These are phyloP conservation scores for Drosophila rellima DNA, from an alignment of 2,888 invertebrate genomes.

Conservation along the genomic window DNA sequence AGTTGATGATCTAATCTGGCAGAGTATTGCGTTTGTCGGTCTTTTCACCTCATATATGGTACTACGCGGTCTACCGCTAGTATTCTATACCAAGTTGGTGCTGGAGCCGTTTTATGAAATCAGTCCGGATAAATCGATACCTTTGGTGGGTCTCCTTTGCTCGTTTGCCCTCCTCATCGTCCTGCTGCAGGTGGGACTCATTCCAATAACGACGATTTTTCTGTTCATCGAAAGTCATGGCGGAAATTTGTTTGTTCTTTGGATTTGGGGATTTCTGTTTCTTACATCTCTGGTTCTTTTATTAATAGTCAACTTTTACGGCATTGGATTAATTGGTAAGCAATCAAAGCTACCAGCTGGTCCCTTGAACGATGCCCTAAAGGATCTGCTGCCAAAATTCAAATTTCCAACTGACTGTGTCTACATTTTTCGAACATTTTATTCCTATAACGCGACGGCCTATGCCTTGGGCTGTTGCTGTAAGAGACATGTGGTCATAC, in stretches of 20 bases:
- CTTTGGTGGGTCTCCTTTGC: constrained; percentile 61
- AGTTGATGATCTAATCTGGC: constrained; percentile 49
- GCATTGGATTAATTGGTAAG: constrained; percentile 49
- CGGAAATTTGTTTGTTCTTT: constrained; percentile 33
- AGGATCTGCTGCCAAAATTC: constrained; percentile 6
- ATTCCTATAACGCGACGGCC: constrained; percentile 26
- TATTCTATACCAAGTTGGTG: constrained; percentile 49
- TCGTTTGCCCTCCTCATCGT: constrained; percentile 44
- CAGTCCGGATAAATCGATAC: constrained; percentile 20
- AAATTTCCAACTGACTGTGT: constrained; percentile 23
- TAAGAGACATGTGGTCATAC: constrained; percentile 45
- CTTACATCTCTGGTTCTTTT: background rate
- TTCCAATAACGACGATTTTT: constrained; percentile 54
- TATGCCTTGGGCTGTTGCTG: constrained; percentile 41
- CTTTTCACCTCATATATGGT: constrained; percentile 54
- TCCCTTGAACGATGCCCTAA: constrained; percentile 15
- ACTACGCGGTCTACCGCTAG: constrained; percentile 45
- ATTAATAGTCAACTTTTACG: constrained; percentile 5
- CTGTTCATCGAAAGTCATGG: constrained; percentile 37
- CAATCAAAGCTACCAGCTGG: constrained; percentile 1
- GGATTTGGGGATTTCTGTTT: constrained; percentile 50
- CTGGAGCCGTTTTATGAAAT: constrained; percentile 42
- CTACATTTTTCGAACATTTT: constrained; percentile 37
- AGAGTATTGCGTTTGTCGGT: constrained; percentile 50
- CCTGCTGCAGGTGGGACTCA: constrained; percentile 47